Conservation (phyloP, 2,888 invertebrate species). For the Drosophila paracracens region DNA sequence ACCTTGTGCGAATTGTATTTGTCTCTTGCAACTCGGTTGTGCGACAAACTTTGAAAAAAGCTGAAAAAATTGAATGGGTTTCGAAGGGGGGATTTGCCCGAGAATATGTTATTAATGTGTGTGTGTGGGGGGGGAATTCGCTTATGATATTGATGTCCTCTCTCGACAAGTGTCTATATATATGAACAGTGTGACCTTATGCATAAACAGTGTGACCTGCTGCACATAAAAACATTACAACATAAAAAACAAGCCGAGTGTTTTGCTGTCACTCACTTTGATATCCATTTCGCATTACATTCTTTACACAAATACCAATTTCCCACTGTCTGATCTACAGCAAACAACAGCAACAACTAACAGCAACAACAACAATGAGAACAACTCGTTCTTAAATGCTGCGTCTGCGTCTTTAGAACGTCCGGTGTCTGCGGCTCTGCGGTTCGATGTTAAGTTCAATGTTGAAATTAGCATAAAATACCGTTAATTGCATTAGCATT, state of each 20-base stretch:
- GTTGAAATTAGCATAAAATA: conserved; percentile 83
- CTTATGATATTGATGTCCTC: not conserved
- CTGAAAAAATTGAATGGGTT: not conserved
- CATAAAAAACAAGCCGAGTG: not conserved
- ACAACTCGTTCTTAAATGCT: conserved; percentile 47
- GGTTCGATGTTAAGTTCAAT: conserved; percentile 83
- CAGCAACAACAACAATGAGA: conserved; percentile 12
- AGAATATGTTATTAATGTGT: not conserved
- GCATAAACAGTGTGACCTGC: not conserved
- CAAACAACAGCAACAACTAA: conserved; percentile 1
- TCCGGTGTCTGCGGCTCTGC: conserved; percentile 50
- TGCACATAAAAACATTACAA: not conserved
- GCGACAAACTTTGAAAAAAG: not conserved
- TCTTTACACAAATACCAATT: conserved; percentile 66
- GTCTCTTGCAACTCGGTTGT: not conserved
- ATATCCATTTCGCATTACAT: conserved; percentile 38
- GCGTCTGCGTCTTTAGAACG: conserved; percentile 56
- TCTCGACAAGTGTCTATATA: not conserved
- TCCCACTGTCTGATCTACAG: conserved; percentile 43
- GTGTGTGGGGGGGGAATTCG: not conserved
- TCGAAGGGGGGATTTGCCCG: not conserved
- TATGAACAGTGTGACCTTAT: not conserved
- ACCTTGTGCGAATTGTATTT: not conserved
- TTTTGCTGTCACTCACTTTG: not conserved
- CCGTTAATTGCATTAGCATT: conserved; percentile 82